Conservation (phyloP, 2,113 vertebrate genomes). For the Bubo blakistoni region DNA sequence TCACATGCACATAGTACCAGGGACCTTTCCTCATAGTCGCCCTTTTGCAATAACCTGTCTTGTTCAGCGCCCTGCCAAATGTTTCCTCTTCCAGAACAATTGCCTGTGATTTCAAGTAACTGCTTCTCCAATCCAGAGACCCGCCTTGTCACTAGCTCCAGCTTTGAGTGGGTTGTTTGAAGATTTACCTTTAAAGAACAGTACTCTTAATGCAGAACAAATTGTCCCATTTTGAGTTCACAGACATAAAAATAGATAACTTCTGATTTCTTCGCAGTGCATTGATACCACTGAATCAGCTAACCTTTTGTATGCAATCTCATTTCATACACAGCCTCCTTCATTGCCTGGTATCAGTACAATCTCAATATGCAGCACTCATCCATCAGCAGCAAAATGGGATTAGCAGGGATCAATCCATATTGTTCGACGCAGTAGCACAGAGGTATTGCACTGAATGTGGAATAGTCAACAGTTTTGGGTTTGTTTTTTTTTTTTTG, state of each 20-base stretch:
- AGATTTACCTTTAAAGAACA: not conserved
- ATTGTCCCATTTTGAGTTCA: not conserved
- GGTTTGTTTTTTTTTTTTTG: not conserved
- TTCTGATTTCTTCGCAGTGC: not conserved
- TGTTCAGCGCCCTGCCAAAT: not conserved
- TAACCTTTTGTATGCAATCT: not conserved
- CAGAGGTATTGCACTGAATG: not conserved
- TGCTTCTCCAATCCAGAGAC: not conserved
- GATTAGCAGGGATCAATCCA: slow-evolving; percentile 39
- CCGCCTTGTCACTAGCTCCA: not conserved
- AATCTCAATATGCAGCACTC: slow-evolving; percentile 12
- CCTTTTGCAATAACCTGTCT: not conserved
- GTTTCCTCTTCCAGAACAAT: not conserved
- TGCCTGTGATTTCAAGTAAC: not conserved
- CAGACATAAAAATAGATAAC: not conserved
- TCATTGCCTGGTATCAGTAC: slow-evolving; percentile 4
- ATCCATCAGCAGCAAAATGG: slow-evolving; percentile 33
- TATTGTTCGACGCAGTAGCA: not conserved
- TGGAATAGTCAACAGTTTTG: not conserved
- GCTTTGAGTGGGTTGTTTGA: not conserved
- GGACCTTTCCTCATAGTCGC: not conserved
- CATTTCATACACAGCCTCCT: slow-evolving; percentile 19
- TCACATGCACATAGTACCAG: not conserved
- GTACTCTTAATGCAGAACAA: not conserved
- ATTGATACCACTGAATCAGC: slow-evolving; percentile 5